Evolutionary conservation across 2,113 vertebrate genomes (phyloP), one percentile per base, ranked within the genome.

Genomic region (Romanogobio albipinnatus): DNA sequence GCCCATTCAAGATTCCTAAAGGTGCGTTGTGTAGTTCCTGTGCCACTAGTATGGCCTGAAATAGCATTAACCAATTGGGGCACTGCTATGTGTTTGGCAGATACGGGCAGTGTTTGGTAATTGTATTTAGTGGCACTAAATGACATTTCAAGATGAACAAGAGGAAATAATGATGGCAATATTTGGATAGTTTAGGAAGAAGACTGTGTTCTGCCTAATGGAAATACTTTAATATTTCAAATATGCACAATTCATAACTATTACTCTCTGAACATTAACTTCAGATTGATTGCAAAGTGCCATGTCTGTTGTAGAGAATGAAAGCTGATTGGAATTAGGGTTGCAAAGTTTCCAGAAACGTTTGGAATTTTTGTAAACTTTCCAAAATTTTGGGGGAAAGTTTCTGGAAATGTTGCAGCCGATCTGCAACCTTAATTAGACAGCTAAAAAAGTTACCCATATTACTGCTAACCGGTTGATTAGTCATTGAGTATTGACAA

Each of bases 211-310:
- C 33, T 43, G 11, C 51, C 33, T 14, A 19, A 78, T 61, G 33
- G 8, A 76, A 22, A 76, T 56, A 33, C 1, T 56, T 11, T 22
- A 56, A 36, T 24, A 73, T n/a, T 73, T 47, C 2, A 73, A 73
- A 47, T 74, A 49, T 49, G n/a, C n/a, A 74, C 11, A 49, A 49
- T 24, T 11, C 17, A 11, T 22, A 78, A 39, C 19, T 39, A 24
- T 59, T 43, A 61, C 26, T 61, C 3, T 61, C 9, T 39, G 36
- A 61, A n/a, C 33, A 61, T n/a, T 78, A 61, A 19, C 58, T 17
- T 62, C 11, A 79, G 58, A 29, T 24, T 77, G 2, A 59, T 4
- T 61, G 29, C 29, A 78, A 78, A 61, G 49, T 82, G 66, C 81
- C 81, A 71, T 71, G 47, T 58, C 1, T 71, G 26, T 82, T 71